Percentiles rank a stretch among this genome's conserved stretches.
phyloP scores from a whole-genome alignment of 2,797 vertebrate genomes.

The Cryptoblepharus egeriae region DNA sequence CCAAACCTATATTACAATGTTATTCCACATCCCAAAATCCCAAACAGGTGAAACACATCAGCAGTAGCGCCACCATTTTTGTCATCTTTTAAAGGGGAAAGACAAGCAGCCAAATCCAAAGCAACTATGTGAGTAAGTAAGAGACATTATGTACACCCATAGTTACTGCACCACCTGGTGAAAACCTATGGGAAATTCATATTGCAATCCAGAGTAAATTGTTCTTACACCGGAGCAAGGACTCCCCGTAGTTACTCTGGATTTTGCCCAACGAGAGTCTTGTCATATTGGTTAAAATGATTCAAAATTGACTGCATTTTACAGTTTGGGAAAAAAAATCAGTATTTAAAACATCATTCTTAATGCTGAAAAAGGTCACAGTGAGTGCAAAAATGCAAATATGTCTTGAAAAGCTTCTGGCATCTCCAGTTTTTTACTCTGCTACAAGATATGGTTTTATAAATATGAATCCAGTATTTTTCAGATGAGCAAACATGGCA shows the following conservation, averaged over 20 bases:
- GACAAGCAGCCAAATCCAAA: no score
- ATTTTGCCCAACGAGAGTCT: no score
- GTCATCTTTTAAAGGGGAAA: neutral
- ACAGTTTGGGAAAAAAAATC: neutral
- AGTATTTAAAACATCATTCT: neutral
- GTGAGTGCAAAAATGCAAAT: neutral
- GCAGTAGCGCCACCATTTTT: neutral
- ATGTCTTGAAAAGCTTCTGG: neutral
- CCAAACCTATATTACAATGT: no score
- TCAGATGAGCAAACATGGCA: neutral
- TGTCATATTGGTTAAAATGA: neutral
- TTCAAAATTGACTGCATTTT: no score
- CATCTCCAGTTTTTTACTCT: neutral
- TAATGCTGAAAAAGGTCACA: neutral
- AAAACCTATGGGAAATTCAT: no score
- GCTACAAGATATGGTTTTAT: neutral
- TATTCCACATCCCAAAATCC: no score
- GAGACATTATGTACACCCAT: no score
- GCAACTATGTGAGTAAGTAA: no score
- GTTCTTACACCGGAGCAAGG: no score
- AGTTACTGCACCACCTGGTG: no score
- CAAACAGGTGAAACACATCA: neutral
- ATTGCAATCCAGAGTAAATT: no score
- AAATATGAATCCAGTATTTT: neutral
- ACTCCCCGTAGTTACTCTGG: no score